These are phyloP conservation scores for Chrysolina haemoptera DNA, from an alignment of 2,888 invertebrate genomes.

Conservation along the genomic window DNA sequence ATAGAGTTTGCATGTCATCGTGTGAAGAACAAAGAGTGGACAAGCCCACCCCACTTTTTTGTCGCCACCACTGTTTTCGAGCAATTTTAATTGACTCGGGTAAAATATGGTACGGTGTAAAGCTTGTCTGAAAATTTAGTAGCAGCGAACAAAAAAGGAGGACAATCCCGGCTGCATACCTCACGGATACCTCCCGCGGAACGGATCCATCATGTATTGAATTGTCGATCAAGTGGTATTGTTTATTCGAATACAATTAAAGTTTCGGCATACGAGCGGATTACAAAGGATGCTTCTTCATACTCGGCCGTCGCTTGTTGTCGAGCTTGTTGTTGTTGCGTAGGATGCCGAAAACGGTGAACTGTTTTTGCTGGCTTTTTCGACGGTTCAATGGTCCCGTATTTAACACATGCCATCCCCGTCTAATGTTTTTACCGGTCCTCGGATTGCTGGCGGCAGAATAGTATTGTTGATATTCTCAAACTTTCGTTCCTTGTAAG, in stretches of 20 bases:
- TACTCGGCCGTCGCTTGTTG: constrained; percentile 31
- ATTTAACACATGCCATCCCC: constrained; percentile 46
- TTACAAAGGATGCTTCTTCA: constrained; percentile 58
- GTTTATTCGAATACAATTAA: constrained; percentile 66
- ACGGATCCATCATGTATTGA: constrained; percentile 64
- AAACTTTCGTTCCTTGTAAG: not conserved
- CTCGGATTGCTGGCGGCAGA: not conserved
- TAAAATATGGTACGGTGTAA: constrained; percentile 59
- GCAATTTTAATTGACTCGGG: constrained; percentile 60
- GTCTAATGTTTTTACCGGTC: constrained; percentile 30
- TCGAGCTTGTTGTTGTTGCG: constrained; percentile 27
- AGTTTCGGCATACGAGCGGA: constrained; percentile 63
- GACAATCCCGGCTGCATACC: constrained; percentile 58
- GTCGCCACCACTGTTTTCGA: constrained; percentile 43
- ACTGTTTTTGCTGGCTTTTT: constrained; percentile 38
- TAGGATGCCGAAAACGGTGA: constrained; percentile 46
- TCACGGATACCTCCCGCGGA: constrained; percentile 58
- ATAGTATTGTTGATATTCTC: not conserved
- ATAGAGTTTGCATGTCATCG: too few species aligned
- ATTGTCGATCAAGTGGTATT: constrained; percentile 65
- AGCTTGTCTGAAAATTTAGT: constrained; percentile 60
- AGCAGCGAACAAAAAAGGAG: constrained; percentile 59
- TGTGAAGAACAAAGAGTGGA: too few species aligned
- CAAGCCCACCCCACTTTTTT: not conserved
- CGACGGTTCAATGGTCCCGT: constrained; percentile 45